Percentiles rank a stretch among this genome's conserved stretches.
Conservation (phyloP, 2,797 vertebrate genomes). For the Enteromius fasciolatus region DNA sequence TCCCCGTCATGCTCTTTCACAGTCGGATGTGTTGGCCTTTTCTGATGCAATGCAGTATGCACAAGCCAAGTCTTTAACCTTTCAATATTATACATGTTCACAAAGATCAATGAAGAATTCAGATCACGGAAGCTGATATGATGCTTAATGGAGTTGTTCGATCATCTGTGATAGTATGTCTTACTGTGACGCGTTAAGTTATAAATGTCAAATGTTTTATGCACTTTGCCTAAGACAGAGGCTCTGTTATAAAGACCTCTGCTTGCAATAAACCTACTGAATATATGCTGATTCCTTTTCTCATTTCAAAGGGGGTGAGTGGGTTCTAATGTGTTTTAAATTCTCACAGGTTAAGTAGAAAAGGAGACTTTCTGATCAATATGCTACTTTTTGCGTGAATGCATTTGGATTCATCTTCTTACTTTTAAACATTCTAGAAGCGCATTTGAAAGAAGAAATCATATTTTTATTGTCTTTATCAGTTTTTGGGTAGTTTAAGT, state of each 20-base stretch:
- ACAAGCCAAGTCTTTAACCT: conserved; percentile 55
- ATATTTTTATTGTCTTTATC: background rate
- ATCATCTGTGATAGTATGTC: conserved; percentile 10
- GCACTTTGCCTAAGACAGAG: conserved; percentile 52
- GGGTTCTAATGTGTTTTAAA: background rate
- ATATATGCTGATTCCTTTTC: background rate
- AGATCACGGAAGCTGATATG: conserved; percentile 25
- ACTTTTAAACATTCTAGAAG: conserved; percentile 73
- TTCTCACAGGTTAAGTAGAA: background rate
- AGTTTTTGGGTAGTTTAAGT: background rate
- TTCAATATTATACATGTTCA: conserved; percentile 30
- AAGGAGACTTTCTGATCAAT: background rate
- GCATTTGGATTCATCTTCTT: background rate
- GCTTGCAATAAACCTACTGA: conserved; percentile 59
- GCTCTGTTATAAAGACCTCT: conserved; percentile 52
- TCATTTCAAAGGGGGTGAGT: background rate
- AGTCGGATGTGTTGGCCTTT: conserved; percentile 42
- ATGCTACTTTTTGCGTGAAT: background rate
- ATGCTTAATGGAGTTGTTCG: conserved; percentile 63
- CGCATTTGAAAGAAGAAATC: background rate
- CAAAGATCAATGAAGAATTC: conserved; percentile 19
- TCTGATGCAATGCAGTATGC: conserved; percentile 56
- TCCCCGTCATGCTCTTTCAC: conserved; percentile 30
- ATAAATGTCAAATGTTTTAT: conserved; percentile 42
- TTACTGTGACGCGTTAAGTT: conserved; percentile 41